Conservation (phyloP, 2,797 vertebrate species). For the Pogonophryne albipinna region DNA sequence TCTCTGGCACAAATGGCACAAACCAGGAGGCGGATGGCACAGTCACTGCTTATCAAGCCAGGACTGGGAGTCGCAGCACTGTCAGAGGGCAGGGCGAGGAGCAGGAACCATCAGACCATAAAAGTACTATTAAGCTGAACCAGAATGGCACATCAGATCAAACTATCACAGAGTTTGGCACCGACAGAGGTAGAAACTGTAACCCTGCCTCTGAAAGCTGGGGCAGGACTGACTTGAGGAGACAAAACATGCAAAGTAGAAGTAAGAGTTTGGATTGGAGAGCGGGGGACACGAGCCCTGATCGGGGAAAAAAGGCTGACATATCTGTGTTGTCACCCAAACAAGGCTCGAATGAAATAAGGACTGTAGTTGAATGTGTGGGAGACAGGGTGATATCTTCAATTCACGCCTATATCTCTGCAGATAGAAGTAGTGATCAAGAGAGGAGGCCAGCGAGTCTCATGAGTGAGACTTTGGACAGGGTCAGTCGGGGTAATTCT, state of each 20-base stretch:
- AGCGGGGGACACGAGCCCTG: slow-evolving; percentile 30
- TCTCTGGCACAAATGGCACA: slow-evolving; percentile 16
- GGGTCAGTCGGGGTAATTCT: slow-evolving; percentile 56
- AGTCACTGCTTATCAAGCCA: slow-evolving; percentile 33
- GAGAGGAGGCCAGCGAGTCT: slow-evolving; percentile 25
- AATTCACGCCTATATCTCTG: slow-evolving; percentile 31
- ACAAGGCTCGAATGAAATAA: slow-evolving; percentile 47
- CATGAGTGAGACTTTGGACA: slow-evolving; percentile 38
- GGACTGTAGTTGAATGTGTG: slow-evolving; percentile 2
- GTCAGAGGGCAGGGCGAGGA: slow-evolving; percentile 41
- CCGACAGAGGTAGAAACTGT: slow-evolving; percentile 31
- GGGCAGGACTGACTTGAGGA: slow-evolving; percentile 63
- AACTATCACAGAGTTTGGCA: slow-evolving; percentile 27
- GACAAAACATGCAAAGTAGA: slow-evolving; percentile 48
- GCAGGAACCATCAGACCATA: slow-evolving; percentile 26
- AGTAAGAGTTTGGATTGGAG: slow-evolving; percentile 80
- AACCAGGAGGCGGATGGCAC: slow-evolving; percentile 23
- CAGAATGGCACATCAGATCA: slow-evolving; percentile 43
- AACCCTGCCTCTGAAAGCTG: slow-evolving; percentile 28
- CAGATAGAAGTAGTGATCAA: slow-evolving; percentile 8
- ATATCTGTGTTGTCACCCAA: slow-evolving; percentile 16
- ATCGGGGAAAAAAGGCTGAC: slow-evolving; percentile 12
- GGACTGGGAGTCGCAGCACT: slow-evolving; percentile 13
- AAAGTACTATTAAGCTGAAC: slow-evolving; percentile 21
- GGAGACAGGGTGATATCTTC: slow-evolving; percentile 38